Evolutionary conservation across 2,888 invertebrate genomes (phyloP), one percentile per base, ranked within the genome.

Genomic region (Leptinotarsa peninsularis): DNA sequence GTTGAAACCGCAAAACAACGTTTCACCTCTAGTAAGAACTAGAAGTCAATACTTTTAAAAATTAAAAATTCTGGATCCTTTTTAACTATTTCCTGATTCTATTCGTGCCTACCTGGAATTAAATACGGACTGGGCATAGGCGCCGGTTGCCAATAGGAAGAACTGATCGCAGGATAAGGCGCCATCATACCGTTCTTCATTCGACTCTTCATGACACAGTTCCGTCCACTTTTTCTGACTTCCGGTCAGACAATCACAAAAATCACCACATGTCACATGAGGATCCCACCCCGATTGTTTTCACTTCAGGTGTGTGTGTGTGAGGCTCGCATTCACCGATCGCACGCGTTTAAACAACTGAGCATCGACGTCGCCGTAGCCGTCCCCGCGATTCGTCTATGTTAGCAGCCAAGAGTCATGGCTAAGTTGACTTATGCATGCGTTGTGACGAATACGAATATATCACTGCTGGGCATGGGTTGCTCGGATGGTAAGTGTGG

Each of bases 81-180:
- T 5, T 27, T 5, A 5, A 27, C 1, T 33, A 33, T 7, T 33
- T 33, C 43, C 43, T 43, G 43, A 10, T 43, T 43, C 33, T 43
- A 43, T 4, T 27, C 13, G 7, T 33, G 15, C 67, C 18, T 93
- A 95, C 95, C 95, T 95, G 95, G 95, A 89, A 94, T 91, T 88
- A 94, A 92, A 90, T 95, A 95, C 85, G 94, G 95, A 87, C 93
- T 93, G 84, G 93, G 93, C 89, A 93, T 93, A 81, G 94, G 92
- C 85, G 94, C 93, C 81, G 95, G 94, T 86, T 94, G 92, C 95
- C 95, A 95, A 90, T 95, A 95, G 87, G 94, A 93, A 88, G 94
- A 92, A 89, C 93, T 93, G 91, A 95, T 95, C 84, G 94, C 91
- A 87, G 95, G 95, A 90, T 95, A 95, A 82, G 81, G 77, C 67